These are phyloP conservation scores for Odocoileus virginianus DNA, from an alignment of 2,113 vertebrate species.

Conservation along the genomic window DNA sequence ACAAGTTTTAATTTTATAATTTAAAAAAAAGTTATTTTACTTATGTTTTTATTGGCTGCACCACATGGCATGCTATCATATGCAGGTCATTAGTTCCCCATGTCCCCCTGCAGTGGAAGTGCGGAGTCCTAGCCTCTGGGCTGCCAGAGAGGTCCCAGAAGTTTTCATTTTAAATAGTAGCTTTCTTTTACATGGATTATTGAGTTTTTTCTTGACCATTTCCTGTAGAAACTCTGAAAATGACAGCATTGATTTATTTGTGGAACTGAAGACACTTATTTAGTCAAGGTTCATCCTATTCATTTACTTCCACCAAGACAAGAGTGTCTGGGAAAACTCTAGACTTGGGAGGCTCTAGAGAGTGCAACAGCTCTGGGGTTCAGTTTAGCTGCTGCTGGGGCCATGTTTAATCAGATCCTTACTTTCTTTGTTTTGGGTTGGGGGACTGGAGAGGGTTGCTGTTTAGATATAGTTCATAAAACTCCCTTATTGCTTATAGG, in stretches of 20 bases:
- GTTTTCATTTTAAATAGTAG: slow-evolving; percentile 9
- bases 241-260: neutral
- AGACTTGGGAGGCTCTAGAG: neutral
- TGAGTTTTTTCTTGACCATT: neutral
- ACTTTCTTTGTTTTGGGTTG: neutral
- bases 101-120: neutral
- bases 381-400: neutral
- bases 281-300: neutral
- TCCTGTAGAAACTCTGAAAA: neutral
- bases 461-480: neutral
- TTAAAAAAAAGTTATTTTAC: neutral
- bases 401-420: neutral
- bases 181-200: neutral
- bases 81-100: neutral
- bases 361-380: neutral
- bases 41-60: neutral
- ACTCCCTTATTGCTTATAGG: neutral
- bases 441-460: neutral
- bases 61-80: neutral
- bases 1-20: slow-evolving; percentile 11
- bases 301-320: neutral
- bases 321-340: neutral
- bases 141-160: neutral
- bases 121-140: neutral
- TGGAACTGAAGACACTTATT: neutral